Evolutionary conservation across 2,113 vertebrate genomes (phyloP).

Genomic region (Sylvilagus bachmani): DNA sequence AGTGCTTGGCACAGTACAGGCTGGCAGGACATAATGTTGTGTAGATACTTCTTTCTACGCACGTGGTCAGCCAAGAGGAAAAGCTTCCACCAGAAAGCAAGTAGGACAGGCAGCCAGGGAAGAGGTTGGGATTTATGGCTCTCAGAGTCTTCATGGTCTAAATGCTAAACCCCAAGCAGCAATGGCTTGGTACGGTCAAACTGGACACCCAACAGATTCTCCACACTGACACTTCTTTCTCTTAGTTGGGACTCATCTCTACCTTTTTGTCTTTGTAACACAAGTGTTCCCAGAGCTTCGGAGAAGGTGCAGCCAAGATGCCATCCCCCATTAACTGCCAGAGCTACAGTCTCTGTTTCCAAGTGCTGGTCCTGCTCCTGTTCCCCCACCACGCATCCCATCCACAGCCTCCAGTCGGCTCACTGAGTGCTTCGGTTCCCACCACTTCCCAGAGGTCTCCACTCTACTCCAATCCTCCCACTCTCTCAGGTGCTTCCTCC

Average conservation of each 20-base stretch:
- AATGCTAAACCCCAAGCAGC: neutral
- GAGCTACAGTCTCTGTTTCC: neutral
- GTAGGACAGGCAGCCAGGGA: too few relatives aligned
- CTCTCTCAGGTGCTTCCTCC: slow-evolving; percentile 78
- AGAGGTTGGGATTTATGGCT: too few relatives aligned
- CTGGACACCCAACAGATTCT: neutral
- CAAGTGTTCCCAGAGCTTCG: neutral
- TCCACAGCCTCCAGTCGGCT: neutral
- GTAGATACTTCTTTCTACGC: neutral
- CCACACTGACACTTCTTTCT: neutral
- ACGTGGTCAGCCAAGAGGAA: neutral
- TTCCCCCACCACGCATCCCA: too few relatives aligned
- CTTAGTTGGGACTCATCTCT: neutral
- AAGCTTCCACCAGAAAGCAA: neutral
- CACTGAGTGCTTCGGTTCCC: neutral
- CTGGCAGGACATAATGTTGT: neutral
- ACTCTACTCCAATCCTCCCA: slow-evolving; percentile 65
- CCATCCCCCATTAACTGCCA: neutral
- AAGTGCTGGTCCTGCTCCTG: neutral
- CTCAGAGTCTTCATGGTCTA: neutral
- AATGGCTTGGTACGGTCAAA: neutral
- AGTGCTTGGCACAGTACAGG: neutral
- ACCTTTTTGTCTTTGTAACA: neutral
- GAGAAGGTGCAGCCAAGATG: neutral
- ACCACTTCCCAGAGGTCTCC: neutral